These are phyloP conservation scores for Taeniopygia guttata DNA, from an alignment of 2,797 vertebrate genomes.

Conservation along the genomic window DNA sequence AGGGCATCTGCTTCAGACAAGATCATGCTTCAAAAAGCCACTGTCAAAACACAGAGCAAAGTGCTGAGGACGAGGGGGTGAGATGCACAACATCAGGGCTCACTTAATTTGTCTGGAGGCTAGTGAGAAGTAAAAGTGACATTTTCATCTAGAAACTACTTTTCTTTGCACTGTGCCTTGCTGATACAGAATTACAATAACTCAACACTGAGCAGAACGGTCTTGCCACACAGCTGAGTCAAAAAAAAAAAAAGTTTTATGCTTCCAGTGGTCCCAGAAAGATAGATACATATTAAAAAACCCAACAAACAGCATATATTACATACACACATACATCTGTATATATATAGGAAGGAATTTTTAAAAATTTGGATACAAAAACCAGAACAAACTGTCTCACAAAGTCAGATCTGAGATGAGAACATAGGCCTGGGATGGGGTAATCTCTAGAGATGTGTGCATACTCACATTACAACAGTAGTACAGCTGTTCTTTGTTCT, in stretches of 20 bases:
- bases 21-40: background rate
- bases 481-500: conserved; percentile 14
- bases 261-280: background rate
- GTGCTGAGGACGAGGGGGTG: background rate
- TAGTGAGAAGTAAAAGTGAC: background rate
- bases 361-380: background rate
- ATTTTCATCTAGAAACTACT: background rate
- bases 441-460: background rate
- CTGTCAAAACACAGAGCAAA: background rate
- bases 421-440: background rate
- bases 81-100: background rate
- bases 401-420: background rate
- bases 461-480: background rate
- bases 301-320: background rate
- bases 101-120: background rate
- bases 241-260: background rate
- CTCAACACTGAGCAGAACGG: background rate
- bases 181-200: background rate
- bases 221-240: background rate
- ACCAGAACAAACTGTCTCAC: background rate
- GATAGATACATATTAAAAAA: background rate
- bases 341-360: background rate
- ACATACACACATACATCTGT: background rate
- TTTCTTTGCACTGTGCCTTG: background rate
- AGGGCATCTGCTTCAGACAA: background rate